Evolutionary conservation across 1,140 invertebrate species (phyloP).

Genomic region (Nymphalis io): DNA sequence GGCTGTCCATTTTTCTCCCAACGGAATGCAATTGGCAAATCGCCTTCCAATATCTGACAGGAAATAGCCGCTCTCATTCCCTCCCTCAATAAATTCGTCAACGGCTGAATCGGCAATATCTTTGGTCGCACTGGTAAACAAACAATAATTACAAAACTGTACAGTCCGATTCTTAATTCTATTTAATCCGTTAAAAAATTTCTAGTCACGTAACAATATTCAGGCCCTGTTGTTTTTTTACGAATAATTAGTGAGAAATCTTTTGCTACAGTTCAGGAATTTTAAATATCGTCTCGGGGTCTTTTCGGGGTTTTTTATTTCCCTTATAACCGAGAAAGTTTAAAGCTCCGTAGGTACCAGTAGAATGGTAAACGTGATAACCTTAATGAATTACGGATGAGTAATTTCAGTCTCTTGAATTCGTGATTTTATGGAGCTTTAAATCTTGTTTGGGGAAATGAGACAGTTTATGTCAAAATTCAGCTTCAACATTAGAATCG

Average conservation of each 20-base stretch:
- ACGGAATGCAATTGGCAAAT: constrained; percentile 93
- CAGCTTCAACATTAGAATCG: constrained; percentile 17
- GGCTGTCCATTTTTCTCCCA: constrained; percentile 91
- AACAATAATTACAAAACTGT: constrained; percentile 22
- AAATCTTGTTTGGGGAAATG: constrained; percentile 60
- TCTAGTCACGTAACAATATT: constrained; percentile 20
- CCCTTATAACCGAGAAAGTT: constrained; percentile 60
- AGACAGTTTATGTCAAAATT: constrained; percentile 58
- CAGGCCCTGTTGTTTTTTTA: constrained; percentile 35
- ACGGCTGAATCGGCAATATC: constrained; percentile 92
- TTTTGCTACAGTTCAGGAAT: constrained; percentile 25
- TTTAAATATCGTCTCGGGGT: constrained; percentile 1
- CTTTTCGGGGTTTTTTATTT: constrained; percentile 55
- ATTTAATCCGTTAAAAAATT: constrained; percentile 23
- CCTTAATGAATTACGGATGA: constrained; percentile 76
- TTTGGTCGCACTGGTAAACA: constrained; percentile 89
- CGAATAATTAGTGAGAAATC: constrained; percentile 44
- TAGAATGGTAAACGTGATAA: constrained; percentile 62
- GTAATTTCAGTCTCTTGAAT: constrained; percentile 57
- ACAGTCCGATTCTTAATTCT: constrained; percentile 13
- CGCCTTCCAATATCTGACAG: constrained; percentile 96
- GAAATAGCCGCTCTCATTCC: constrained; percentile 95
- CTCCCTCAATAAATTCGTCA: constrained; percentile 90
- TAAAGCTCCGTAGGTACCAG: constrained; percentile 54
- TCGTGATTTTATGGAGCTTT: constrained; percentile 65